These are phyloP conservation scores for Sceloporus undulatus DNA, from an alignment of 2,113 vertebrate species.

Conservation along the genomic window DNA sequence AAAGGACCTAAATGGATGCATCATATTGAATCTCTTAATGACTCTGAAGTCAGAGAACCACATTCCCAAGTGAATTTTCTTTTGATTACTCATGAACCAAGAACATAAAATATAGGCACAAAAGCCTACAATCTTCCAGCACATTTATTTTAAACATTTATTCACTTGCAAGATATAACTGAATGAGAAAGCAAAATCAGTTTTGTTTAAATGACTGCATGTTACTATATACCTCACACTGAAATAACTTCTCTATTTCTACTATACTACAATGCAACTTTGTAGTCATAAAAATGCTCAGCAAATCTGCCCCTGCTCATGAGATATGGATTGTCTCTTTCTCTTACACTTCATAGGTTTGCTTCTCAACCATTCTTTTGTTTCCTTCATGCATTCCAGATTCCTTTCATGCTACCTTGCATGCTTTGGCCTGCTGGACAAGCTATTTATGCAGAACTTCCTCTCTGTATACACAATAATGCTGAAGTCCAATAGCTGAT, in stretches of 20 bases:
- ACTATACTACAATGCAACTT: not conserved
- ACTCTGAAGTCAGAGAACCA: not conserved
- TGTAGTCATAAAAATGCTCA: not conserved
- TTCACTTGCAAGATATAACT: not conserved
- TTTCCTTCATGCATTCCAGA: not conserved
- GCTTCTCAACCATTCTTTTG: conserved; percentile 13
- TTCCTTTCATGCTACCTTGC: conserved; percentile 4
- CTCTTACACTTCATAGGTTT: not conserved
- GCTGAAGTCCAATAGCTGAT: not conserved
- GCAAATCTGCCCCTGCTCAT: not conserved
- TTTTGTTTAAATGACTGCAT: not conserved
- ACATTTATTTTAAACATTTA: not conserved
- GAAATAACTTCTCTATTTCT: not conserved
- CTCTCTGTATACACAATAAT: not conserved
- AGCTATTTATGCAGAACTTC: conserved; percentile 9
- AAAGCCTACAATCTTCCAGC: too few species aligned
- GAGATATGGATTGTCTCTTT: not conserved
- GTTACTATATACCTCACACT: not conserved
- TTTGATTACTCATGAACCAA: not conserved
- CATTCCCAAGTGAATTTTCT: not conserved
- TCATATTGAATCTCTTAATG: not conserved
- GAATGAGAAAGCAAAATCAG: not conserved
- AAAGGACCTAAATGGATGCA: not conserved
- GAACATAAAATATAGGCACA: not conserved
- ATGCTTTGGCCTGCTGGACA: not conserved